Conservation (phyloP, 2,113 vertebrate species). For the Craseonycteris thonglongyai region DNA sequence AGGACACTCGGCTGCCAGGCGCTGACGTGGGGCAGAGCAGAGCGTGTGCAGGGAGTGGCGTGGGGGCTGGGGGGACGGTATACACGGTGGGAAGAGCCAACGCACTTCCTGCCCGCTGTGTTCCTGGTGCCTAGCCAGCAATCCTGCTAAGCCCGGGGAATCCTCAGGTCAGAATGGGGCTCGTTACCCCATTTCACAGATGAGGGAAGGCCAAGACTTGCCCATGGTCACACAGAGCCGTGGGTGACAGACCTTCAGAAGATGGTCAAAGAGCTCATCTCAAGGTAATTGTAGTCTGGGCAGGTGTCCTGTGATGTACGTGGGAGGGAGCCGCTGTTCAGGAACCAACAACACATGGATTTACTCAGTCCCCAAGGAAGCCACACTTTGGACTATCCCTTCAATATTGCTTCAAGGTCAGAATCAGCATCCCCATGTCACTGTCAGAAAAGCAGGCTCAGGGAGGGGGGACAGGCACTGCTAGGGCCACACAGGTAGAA, state of each 20-base stretch:
- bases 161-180: background rate
- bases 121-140: background rate
- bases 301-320: background rate
- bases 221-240: background rate
- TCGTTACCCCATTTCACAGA: background rate
- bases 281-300: background rate
- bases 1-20: constrained; percentile 53
- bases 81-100: background rate
- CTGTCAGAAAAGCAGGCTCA: background rate
- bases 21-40: background rate
- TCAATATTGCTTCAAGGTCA: background rate
- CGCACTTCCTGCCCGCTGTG: background rate
- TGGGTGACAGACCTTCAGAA: background rate
- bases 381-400: background rate
- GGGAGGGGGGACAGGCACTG: background rate
- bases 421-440: background rate
- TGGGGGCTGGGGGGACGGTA: background rate
- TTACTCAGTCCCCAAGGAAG: background rate
- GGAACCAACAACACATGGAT: background rate
- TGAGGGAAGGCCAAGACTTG: background rate
- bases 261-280: background rate
- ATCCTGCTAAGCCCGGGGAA: background rate
- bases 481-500: background rate
- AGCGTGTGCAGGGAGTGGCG: background rate
- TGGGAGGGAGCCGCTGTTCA: background rate